A percentile compares a stretch with the other conserved stretches of the same genome.
Conservation (phyloP, 2,888 invertebrate species). For the Troides helena region DNA sequence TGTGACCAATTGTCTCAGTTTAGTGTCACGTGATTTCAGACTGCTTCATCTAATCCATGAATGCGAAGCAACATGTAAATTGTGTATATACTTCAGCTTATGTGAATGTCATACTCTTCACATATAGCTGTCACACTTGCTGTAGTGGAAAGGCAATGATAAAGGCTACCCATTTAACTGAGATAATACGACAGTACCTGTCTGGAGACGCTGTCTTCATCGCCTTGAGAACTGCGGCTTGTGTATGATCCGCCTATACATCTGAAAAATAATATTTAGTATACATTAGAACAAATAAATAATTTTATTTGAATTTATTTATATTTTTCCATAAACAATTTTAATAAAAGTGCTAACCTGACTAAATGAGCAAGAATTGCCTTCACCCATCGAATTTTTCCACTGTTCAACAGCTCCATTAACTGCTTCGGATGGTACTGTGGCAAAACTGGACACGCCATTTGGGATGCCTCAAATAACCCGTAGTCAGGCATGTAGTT, state of each 20-base stretch:
- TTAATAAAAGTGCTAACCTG: constrained; percentile 73
- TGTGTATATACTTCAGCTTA: constrained; percentile 9
- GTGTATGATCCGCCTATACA: constrained; percentile 83
- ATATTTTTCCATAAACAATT: background rate
- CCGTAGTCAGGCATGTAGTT: constrained; percentile 97
- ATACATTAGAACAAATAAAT: too few species aligned
- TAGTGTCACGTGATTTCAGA: background rate
- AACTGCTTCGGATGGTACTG: constrained; percentile 99
- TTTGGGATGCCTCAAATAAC: constrained; percentile 97
- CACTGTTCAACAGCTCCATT: constrained; percentile 98
- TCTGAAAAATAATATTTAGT: constrained; percentile 43
- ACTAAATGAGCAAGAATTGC: constrained; percentile 98
- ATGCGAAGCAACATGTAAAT: constrained; percentile 14
- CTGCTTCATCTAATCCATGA: constrained; percentile 8
- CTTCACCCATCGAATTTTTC: constrained; percentile 98
- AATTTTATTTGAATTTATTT: background rate
- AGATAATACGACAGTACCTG: constrained; percentile 56
- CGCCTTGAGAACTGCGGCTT: constrained; percentile 74
- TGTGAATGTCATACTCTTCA: constrained; percentile 31
- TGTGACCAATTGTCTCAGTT: background rate
- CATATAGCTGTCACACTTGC: constrained; percentile 7
- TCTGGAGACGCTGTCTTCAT: constrained; percentile 82
- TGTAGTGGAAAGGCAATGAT: constrained; percentile 9
- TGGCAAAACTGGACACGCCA: constrained; percentile 98
- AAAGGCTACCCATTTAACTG: constrained; percentile 17